Conservation (phyloP, 2,113 vertebrate species). For the Chaetodon auriga region DNA sequence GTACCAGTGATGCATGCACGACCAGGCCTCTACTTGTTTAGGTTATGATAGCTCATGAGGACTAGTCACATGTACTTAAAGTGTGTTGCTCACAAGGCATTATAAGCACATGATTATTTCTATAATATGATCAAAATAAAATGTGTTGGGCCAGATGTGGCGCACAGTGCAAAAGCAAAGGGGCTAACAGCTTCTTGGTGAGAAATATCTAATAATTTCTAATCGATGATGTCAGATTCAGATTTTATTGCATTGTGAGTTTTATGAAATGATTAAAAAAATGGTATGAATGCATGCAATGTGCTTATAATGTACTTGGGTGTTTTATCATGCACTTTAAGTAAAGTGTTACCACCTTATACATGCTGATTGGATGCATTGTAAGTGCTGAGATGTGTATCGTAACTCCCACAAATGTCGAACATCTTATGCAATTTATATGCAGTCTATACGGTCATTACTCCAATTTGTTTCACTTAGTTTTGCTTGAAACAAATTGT, state of each 20-base stretch:
- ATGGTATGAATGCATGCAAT: slow-evolving; percentile 31
- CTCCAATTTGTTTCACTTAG: slow-evolving; percentile 1
- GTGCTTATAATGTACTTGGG: slow-evolving; percentile 54
- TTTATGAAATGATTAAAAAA: slow-evolving; percentile 1
- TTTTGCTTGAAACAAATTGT: slow-evolving; percentile 26
- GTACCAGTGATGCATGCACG: slow-evolving; percentile 31
- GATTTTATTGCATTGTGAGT: slow-evolving; percentile 13
- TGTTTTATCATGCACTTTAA: slow-evolving; percentile 31
- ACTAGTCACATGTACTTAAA: slow-evolving; percentile 6
- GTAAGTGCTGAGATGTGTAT: slow-evolving; percentile 16
- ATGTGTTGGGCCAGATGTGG: not conserved
- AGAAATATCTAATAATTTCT: not conserved
- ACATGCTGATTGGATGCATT: slow-evolving; percentile 23
- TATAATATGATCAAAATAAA: slow-evolving; percentile 4
- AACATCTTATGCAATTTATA: slow-evolving; percentile 37
- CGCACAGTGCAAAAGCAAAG: no score
- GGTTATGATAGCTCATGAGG: not conserved
- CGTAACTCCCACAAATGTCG: slow-evolving; percentile 19
- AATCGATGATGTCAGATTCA: slow-evolving; percentile 13
- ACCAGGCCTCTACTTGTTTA: slow-evolving; percentile 29
- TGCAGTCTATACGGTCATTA: not conserved
- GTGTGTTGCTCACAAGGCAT: slow-evolving; percentile 15
- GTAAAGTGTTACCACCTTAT: slow-evolving; percentile 16
- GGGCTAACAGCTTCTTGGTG: not conserved
- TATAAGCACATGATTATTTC: slow-evolving; percentile 42